Conservation (phyloP, 1,140 invertebrate genomes). For the Scaptomyza montana region DNA sequence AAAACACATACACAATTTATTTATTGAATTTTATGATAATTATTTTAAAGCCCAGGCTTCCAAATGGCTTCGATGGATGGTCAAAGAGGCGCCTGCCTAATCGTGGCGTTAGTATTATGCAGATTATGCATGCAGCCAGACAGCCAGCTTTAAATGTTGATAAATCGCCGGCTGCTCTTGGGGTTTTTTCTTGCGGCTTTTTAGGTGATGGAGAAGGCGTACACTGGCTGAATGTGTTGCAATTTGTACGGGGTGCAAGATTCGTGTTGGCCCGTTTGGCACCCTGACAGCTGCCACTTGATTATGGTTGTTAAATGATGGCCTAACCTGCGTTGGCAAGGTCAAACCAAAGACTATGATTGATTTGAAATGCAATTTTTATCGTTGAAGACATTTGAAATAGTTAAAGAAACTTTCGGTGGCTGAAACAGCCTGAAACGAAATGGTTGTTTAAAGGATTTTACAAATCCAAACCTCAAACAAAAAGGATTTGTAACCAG, state of each 20-base stretch:
- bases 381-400: not conserved
- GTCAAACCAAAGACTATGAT: conserved; percentile 68
- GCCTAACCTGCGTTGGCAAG: conserved; percentile 51
- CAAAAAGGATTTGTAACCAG: not conserved
- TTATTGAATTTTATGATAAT: conserved; percentile 70
- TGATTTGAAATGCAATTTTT: conserved; percentile 70
- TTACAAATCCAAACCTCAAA: not conserved
- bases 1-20: conserved; percentile 51
- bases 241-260: conserved; percentile 28
- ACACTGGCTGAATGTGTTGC: conserved; percentile 49
- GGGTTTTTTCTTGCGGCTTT: conserved; percentile 42
- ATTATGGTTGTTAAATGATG: conserved; percentile 57
- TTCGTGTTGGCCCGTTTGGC: conserved; percentile 15
- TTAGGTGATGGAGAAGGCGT: conserved; percentile 1
- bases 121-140: conserved; percentile 72
- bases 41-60: conserved; percentile 10
- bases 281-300: conserved; percentile 30
- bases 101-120: conserved; percentile 72
- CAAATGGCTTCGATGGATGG: conserved; percentile 19
- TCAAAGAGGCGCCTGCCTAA: conserved; percentile 40
- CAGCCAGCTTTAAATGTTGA: conserved; percentile 69
- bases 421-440: too few species aligned
- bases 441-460: too few species aligned
- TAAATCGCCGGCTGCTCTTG: conserved; percentile 61
- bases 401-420: not conserved